Base-by-base conservation (phyloP, 2,113 vertebrate species). In the Hippocampus guttulatus region DNA sequence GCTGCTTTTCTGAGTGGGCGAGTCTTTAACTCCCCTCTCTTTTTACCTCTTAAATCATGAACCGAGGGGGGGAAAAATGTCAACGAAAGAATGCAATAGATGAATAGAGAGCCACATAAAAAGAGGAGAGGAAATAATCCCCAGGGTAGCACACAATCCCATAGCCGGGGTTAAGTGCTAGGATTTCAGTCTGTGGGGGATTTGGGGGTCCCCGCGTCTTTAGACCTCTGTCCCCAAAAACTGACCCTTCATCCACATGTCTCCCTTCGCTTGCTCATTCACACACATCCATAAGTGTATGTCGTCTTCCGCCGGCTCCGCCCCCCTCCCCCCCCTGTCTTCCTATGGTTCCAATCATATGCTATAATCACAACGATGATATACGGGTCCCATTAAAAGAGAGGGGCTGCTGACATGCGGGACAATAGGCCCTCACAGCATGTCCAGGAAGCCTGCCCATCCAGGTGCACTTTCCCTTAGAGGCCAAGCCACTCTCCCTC, bases 371-470 rank as follows among this genome's bases (percentile, higher is more conserved):
- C 87, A 84, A 79, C 45, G 90, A 85, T 88, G 92, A 92, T 88
- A 82, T 85, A 88, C 88, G 78, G 92, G 91, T 81, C 91, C 91
- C 84, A 69, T 84, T 84, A 81, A 71, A 90, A 87, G 89, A 89
- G 90, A 84, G 76, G 73, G 75, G 87, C 87, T 80, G 90, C 91
- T 87, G 92, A 88, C 86, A 92, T 85, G 90, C 68, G 76, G 81
- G 83, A 91, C 87, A 83, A 92, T 91, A 90, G 91, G 83, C 90
- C 90, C 90, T 93, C 92, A 92, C 92, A 92, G 92, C 88, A 81
- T 88, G 91, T 88, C 87, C 88, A 90, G 91, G 89, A 90, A 89
- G 75, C 85, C 74, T 77, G 30, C 84, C 88, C 73, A 70, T 87
- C 83, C 92, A 87, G 91, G 91, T 90, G 83, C 81, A 90, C 80